These are phyloP conservation scores for Syrphus vitripennis DNA, from an alignment of 2,888 invertebrate species.

Conservation along the genomic window DNA sequence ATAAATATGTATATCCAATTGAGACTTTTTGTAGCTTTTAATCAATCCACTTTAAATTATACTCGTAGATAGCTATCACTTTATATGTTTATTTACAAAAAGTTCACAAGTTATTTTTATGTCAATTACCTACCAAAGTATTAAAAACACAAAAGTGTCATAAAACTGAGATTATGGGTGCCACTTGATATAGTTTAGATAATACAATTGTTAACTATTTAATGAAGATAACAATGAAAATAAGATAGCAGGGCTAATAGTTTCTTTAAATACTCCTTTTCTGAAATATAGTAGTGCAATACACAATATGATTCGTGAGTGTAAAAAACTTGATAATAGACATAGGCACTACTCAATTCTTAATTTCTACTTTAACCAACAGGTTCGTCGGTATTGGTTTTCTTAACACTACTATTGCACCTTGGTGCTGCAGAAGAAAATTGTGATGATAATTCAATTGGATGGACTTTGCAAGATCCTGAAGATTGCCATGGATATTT, in stretches of 20 bases:
- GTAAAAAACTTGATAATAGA: too few species aligned
- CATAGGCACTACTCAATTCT: too few species aligned
- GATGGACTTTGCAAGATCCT: constrained; percentile 55
- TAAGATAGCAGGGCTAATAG: background rate
- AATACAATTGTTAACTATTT: background rate
- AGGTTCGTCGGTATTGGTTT: background rate
- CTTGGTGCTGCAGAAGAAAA: constrained; percentile 1
- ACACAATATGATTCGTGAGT: constrained; percentile 29
- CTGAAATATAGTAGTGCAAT: background rate
- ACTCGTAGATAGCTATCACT: background rate
- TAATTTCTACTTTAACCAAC: background rate
- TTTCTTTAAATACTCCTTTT: background rate
- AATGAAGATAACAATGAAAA: constrained; percentile 29
- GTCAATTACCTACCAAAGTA: background rate
- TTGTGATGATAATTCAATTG: constrained; percentile 12
- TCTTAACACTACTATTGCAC: background rate
- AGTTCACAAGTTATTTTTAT: background rate
- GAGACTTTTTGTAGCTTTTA: background rate
- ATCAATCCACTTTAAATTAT: background rate
- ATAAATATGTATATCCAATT: too few species aligned
- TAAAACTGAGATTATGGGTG: background rate
- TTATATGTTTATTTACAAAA: background rate
- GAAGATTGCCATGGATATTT: constrained; percentile 70
- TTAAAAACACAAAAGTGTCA: background rate
- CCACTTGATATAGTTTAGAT: background rate